Percentiles rank a stretch among this genome's conserved stretches.
These are phyloP conservation scores for Empidonax alnorum DNA, from an alignment of 2,113 vertebrate genomes.

Conservation along the genomic window DNA sequence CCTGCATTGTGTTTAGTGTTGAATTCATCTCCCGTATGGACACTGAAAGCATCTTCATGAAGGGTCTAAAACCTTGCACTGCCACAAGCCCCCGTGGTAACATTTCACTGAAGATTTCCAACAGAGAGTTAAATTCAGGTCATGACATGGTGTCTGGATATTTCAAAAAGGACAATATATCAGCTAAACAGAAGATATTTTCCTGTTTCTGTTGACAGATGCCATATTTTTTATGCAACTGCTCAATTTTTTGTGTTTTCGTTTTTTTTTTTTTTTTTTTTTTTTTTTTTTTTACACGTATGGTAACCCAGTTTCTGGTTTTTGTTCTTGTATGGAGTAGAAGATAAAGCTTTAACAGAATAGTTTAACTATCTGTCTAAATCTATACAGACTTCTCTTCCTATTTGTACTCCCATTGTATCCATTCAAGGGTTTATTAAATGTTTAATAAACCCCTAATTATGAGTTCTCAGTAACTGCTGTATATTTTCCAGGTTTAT, in stretches of 20 bases:
- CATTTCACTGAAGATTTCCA: neutral
- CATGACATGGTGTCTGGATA: neutral
- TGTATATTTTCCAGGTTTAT: neutral
- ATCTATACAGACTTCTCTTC: neutral
- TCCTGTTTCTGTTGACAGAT: neutral
- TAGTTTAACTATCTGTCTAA: neutral
- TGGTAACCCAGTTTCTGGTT: neutral
- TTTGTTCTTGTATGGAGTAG: neutral
- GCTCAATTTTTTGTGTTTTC: neutral
- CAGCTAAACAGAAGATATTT: neutral
- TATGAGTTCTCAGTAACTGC: neutral
- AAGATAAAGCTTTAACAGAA: neutral
- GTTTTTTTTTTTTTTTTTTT: no score
- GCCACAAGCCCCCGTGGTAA: accelerated
- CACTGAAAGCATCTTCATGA: neutral
- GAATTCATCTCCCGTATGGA: accelerated
- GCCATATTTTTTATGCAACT: neutral
- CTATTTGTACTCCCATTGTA: neutral
- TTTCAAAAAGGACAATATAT: neutral
- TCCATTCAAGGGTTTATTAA: neutral
- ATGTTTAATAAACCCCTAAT: neutral
- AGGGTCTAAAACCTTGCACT: neutral
- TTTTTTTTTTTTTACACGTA: accelerated
- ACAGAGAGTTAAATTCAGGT: neutral
- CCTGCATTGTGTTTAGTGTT: neutral